A percentile compares a stretch with the other conserved stretches of the same genome.
Evolutionary conservation across 2,888 invertebrate species (phyloP).

Genomic region (Malthinus flaveolus): DNA sequence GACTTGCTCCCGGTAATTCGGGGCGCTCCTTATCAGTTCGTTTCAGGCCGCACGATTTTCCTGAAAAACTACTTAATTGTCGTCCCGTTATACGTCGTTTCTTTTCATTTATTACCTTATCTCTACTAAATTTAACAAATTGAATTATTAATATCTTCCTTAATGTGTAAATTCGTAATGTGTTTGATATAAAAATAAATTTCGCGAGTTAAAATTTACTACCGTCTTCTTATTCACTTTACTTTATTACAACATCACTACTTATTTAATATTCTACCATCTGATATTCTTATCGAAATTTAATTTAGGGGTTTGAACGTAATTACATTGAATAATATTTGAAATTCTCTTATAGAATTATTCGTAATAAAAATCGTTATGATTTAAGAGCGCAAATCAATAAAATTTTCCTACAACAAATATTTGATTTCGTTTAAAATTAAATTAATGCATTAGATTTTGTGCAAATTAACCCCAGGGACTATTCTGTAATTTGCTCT

Average conservation of each 20-base stretch:
- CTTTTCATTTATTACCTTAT: constrained; percentile 18
- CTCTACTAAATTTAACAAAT: constrained; percentile 18
- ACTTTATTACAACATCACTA: constrained; percentile 25
- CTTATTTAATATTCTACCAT: constrained; percentile 24
- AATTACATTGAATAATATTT: constrained; percentile 18
- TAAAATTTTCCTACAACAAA: too few relatives aligned
- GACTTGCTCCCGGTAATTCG: constrained; percentile 14
- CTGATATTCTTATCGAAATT: constrained; percentile 20
- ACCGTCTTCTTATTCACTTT: constrained; percentile 24
- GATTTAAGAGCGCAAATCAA: too few relatives aligned
- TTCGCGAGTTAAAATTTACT: too few relatives aligned
- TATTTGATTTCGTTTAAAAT: too few relatives aligned
- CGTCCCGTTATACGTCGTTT: constrained; percentile 27
- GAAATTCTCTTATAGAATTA: constrained; percentile 14
- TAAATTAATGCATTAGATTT: background rate
- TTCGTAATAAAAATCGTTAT: background rate
- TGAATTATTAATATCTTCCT: constrained; percentile 42
- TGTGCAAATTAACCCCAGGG: constrained; percentile 8
- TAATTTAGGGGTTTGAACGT: constrained; percentile 18
- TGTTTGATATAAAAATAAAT: constrained; percentile 38
- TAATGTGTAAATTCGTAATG: constrained; percentile 43
- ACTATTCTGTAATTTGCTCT: constrained; percentile 8
- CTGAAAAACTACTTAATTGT: constrained; percentile 39
- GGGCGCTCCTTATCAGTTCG: constrained; percentile 30
- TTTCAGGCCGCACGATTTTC: constrained; percentile 30